These are phyloP conservation scores for Forbesichthys agassizii DNA, from an alignment of 2,113 vertebrate genomes.

Conservation along the genomic window DNA sequence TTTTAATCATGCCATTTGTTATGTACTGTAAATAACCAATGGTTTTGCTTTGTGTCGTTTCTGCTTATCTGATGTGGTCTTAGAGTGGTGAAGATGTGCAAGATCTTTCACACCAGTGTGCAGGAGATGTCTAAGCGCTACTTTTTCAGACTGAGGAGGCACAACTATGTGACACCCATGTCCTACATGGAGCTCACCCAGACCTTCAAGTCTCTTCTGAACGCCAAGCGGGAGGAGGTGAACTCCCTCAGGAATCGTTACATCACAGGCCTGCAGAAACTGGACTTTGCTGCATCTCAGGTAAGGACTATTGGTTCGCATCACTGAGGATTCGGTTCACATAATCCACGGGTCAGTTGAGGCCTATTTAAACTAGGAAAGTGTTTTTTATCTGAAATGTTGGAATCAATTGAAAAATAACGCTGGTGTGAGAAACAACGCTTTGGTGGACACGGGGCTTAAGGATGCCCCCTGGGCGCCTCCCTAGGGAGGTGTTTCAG, in stretches of 20 bases:
- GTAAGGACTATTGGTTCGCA: conserved; percentile 55
- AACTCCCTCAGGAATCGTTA: conserved; percentile 84
- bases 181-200: conserved; percentile 92
- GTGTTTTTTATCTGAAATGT: no score
- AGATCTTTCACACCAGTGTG: conserved; percentile 87
- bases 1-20: background rate
- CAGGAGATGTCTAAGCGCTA: conserved; percentile 79
- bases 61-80: conserved; percentile 12
- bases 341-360: no score
- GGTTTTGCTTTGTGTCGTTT: background rate
- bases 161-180: conserved; percentile 93
- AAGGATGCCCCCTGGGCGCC: no score
- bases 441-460: no score
- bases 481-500: no score
- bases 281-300: conserved; percentile 89
- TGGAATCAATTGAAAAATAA: no score
- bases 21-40: background rate
- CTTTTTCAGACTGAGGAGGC: conserved; percentile 78
- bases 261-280: conserved; percentile 85
- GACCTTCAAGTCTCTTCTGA: conserved; percentile 87
- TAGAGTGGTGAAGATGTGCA: conserved; percentile 91
- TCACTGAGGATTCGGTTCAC: no score
- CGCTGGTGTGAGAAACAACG: no score
- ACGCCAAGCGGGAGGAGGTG: conserved; percentile 83
- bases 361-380: no score